These are phyloP conservation scores for Narcine bancroftii DNA, from an alignment of 2,113 vertebrate species.

Conservation along the genomic window DNA sequence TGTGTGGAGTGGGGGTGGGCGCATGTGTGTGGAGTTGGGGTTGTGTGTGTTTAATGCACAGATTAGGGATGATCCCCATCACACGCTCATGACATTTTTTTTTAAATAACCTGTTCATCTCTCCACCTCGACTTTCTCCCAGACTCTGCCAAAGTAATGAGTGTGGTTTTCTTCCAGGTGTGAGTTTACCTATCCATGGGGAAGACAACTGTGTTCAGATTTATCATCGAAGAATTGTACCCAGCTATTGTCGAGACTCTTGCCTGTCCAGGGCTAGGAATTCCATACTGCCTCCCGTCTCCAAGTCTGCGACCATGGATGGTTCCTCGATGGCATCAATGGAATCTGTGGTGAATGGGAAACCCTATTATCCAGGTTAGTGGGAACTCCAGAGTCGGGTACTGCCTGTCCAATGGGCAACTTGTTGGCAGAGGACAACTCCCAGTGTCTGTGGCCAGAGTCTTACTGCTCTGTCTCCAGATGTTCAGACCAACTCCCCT, in stretches of 20 bases:
- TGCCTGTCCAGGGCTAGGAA: conserved; percentile 58
- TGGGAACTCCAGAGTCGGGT: background rate
- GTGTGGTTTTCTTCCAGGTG: conserved; percentile 62
- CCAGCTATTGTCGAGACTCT: conserved; percentile 57
- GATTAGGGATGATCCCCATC: background rate
- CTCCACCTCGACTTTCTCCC: too few species aligned
- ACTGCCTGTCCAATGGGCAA: background rate
- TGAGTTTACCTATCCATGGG: conserved; percentile 87
- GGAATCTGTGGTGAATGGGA: conserved; percentile 58
- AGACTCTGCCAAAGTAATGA: background rate
- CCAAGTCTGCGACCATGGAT: conserved; percentile 73
- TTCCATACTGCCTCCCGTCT: conserved; percentile 55
- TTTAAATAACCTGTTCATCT: background rate
- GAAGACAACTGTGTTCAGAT: conserved; percentile 68
- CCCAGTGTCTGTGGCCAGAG: too few species aligned
- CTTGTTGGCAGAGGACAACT: too few species aligned
- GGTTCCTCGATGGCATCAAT: conserved; percentile 64
- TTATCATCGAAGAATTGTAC: conserved; percentile 65
- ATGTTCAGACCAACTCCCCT: too few species aligned
- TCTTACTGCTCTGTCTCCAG: too few species aligned
- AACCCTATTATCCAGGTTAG: conserved; percentile 64
- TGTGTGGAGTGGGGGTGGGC: too few species aligned
- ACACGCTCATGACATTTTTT: background rate
- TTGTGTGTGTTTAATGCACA: too few species aligned
- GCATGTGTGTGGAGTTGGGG: too few species aligned